phyloP scores from a whole-genome alignment of 2,888 invertebrate species.

The Drosophila mulleri region DNA sequence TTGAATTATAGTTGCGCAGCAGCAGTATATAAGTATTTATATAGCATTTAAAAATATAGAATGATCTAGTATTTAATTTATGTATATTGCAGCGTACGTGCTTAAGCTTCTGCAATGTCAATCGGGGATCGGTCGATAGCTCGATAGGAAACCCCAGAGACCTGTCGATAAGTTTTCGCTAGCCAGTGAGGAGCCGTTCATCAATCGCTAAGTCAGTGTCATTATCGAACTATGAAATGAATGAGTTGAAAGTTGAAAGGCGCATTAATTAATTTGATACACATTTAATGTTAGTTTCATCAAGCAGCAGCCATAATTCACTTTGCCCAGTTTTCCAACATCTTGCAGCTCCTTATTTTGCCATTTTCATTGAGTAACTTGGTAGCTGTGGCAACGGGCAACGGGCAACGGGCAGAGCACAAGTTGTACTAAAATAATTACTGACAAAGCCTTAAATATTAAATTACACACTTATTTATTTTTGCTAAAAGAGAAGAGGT shows the following conservation, averaged over 20 bases:
- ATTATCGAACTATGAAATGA: not conserved
- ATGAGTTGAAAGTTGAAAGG: not conserved
- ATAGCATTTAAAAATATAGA: too few species aligned
- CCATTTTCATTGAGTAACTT: slow-evolving; percentile 23
- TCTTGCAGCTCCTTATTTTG: not conserved
- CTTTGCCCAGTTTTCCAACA: not conserved
- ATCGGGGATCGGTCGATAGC: not conserved
- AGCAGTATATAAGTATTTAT: not conserved
- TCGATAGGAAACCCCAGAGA: too few species aligned
- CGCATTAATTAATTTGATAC: not conserved
- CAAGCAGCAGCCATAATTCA: slow-evolving; percentile 7
- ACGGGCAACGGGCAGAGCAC: slow-evolving; percentile 26
- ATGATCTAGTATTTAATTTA: not conserved
- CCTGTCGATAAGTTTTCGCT: not conserved
- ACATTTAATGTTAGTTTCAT: slow-evolving; percentile 10
- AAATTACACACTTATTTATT: slow-evolving; percentile 80
- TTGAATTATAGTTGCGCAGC: slow-evolving; percentile 5
- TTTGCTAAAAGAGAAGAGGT: slow-evolving; percentile 25
- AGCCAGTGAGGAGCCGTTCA: not conserved
- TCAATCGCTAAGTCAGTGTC: not conserved
- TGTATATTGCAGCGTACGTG: not conserved
- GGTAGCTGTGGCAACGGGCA: slow-evolving; percentile 28
- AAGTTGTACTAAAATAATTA: slow-evolving; percentile 74
- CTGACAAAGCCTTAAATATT: slow-evolving; percentile 77
- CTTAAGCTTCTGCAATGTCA: not conserved